Evolutionary conservation across 2,113 vertebrate species (phyloP).

Genomic region (Atractosteus spatula): DNA sequence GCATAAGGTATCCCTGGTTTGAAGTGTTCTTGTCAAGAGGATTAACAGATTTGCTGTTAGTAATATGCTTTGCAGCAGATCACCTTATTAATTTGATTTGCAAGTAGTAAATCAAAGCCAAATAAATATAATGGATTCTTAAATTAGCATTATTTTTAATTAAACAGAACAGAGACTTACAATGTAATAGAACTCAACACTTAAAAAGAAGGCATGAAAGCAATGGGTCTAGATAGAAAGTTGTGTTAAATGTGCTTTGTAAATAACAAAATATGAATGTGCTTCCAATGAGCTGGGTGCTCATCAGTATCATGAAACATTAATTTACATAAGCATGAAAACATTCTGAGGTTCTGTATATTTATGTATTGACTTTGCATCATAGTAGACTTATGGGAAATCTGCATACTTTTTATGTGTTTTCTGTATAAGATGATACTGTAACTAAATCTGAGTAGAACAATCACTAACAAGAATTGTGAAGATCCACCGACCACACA

Average conservation of each 20-base stretch:
- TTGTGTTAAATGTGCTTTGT: background rate
- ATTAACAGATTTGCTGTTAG: conserved; percentile 46
- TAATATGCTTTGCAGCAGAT: conserved; percentile 30
- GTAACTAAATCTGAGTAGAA: too few species aligned
- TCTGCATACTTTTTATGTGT: too few species aligned
- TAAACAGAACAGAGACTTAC: conserved; percentile 27
- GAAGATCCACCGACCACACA: too few species aligned
- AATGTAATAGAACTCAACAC: background rate
- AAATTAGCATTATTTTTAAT: conserved; percentile 51
- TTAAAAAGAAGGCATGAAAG: conserved; percentile 32
- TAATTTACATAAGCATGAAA: too few species aligned
- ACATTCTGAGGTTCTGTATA: too few species aligned
- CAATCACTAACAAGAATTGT: too few species aligned
- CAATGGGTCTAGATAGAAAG: conserved; percentile 12
- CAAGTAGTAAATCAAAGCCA: conserved; percentile 45
- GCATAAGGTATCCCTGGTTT: conserved; percentile 33
- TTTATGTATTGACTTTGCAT: too few species aligned
- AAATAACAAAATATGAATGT: background rate
- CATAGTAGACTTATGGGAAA: too few species aligned
- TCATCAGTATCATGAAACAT: too few species aligned
- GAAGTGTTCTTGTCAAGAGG: conserved; percentile 42
- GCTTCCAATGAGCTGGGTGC: background rate
- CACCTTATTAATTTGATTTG: conserved; percentile 42
- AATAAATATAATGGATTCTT: conserved; percentile 39
- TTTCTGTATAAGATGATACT: too few species aligned